Evolutionary conservation across 2,113 vertebrate species (phyloP).

Genomic region (Ciconia stormi): DNA sequence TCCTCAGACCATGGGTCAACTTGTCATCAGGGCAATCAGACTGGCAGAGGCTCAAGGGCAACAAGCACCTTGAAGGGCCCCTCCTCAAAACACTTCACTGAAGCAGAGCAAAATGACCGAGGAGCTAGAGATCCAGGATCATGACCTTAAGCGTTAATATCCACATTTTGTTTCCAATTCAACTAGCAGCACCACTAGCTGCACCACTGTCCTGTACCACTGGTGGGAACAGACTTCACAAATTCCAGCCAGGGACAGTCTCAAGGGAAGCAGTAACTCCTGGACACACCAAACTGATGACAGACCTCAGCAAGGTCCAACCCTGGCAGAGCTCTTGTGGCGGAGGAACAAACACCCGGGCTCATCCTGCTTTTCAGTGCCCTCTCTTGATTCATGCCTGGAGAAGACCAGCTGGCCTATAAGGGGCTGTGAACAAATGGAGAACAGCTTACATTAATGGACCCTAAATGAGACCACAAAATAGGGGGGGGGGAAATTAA

Average conservation of each 20-base stretch:
- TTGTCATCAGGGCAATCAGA: background rate
- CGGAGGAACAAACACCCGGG: background rate
- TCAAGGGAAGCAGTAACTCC: background rate
- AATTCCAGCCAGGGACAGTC: background rate
- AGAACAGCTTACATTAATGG: background rate
- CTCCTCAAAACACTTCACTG: background rate
- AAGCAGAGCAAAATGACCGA: background rate
- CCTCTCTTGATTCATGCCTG: background rate
- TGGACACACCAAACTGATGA: background rate
- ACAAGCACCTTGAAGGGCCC: background rate
- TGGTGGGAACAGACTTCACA: background rate
- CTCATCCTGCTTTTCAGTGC: background rate
- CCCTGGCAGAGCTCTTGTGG: background rate
- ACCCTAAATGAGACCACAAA: background rate
- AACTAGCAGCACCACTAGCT: background rate
- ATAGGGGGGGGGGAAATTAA: fast-evolving
- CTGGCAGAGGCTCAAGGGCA: background rate
- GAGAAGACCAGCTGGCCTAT: background rate
- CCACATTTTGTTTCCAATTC: background rate
- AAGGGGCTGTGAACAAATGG: background rate
- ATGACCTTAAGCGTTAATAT: background rate
- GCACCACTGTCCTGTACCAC: background rate
- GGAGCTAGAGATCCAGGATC: background rate
- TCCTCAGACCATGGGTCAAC: background rate
- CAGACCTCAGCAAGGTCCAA: background rate